phyloP scores from a whole-genome alignment of 1,140 invertebrate species.

The Drosophila saltans region DNA sequence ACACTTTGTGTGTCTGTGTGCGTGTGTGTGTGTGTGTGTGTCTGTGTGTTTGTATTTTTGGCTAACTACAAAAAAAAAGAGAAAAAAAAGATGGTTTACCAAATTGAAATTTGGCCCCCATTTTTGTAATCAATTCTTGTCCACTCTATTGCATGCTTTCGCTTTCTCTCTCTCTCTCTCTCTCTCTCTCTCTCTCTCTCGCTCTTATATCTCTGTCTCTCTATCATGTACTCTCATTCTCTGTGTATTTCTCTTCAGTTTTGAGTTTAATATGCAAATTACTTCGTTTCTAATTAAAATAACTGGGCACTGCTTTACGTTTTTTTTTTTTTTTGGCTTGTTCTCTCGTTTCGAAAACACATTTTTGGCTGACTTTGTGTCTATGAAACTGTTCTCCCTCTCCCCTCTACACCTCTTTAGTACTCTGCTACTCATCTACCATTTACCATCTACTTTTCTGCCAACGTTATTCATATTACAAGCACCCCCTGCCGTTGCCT shows the following conservation, averaged over 20 bases:
- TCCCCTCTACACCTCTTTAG: neutral
- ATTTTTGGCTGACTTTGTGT: conserved; percentile 61
- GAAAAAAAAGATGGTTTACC: neutral
- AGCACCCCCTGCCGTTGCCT: neutral
- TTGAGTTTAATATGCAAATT: conserved; percentile 71
- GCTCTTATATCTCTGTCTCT: neutral
- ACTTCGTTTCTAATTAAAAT: conserved; percentile 81
- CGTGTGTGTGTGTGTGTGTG: too few relatives aligned
- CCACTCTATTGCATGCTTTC: neutral
- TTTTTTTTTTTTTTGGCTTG: conserved; percentile 35
- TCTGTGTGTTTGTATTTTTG: neutral
- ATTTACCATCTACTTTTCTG: conserved; percentile 9
- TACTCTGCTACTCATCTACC: conserved; percentile 6
- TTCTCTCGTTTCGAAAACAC: conserved; percentile 59
- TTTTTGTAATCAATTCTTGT: conserved; percentile 1
- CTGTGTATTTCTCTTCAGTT: conserved; percentile 8
- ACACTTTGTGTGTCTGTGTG: neutral
- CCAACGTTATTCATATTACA: conserved; percentile 14
- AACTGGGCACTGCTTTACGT: conserved; percentile 71
- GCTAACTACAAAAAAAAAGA: neutral
- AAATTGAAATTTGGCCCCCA: conserved; percentile 4
- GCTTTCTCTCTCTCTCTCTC: neutral
- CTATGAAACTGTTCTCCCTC: neutral
- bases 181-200: neutral
- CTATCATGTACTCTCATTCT: neutral